These are phyloP conservation scores for Drosophila engyochracea DNA, from an alignment of 2,888 invertebrate species.

Conservation along the genomic window DNA sequence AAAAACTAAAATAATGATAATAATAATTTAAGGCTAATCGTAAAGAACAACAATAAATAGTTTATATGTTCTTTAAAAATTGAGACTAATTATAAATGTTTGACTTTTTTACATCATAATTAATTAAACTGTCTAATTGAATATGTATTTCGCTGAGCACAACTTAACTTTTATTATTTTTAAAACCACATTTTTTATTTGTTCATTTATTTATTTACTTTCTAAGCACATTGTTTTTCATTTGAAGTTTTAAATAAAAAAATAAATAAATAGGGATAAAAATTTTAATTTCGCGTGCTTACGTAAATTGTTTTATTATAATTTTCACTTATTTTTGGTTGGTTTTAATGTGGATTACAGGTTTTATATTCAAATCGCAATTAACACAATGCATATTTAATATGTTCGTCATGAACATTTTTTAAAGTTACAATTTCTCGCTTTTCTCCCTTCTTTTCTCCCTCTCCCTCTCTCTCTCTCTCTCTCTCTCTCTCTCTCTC, in stretches of 20 bases:
- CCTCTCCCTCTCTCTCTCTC: background rate
- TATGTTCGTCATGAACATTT: constrained; percentile 20
- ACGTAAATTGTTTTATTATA: too few species aligned
- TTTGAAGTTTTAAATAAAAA: too few species aligned
- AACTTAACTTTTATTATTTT: background rate
- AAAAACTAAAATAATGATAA: background rate
- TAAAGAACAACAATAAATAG: background rate
- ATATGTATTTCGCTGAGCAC: background rate
- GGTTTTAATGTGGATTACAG: background rate
- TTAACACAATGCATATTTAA: constrained; percentile 19
- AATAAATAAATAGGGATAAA: background rate
- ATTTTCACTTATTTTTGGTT: background rate
- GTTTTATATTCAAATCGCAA: background rate
- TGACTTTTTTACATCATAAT: fast-evolving
- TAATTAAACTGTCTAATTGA: background rate
- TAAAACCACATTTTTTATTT: background rate
- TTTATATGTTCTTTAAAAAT: background rate
- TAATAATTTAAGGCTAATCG: background rate
- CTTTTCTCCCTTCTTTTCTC: background rate
- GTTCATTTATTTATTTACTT: too few species aligned
- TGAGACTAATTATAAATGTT: background rate
- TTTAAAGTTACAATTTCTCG: background rate
- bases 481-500: background rate
- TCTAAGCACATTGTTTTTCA: too few species aligned
- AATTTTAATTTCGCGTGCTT: background rate